A percentile compares a stretch with the other conserved stretches of the same genome.
These are phyloP conservation scores for Agonum fuliginosum DNA, from an alignment of 2,888 invertebrate genomes.

Conservation along the genomic window DNA sequence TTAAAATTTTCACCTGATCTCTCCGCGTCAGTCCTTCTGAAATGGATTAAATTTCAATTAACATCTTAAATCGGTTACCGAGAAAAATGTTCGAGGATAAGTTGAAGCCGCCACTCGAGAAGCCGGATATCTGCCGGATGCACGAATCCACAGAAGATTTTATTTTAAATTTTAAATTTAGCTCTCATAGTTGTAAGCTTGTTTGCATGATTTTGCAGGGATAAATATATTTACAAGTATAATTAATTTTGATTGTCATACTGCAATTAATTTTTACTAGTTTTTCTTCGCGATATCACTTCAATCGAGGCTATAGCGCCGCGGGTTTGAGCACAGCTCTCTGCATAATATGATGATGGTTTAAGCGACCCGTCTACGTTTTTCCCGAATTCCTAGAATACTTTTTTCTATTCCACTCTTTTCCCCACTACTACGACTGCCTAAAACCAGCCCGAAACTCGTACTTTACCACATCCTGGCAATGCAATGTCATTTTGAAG, in stretches of 20 bases:
- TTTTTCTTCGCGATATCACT: no score
- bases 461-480: no score
- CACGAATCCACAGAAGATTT: neutral
- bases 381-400: no score
- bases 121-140: neutral
- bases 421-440: no score
- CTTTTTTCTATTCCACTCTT: no score
- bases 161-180: neutral
- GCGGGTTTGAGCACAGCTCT: no score
- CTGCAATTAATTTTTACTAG: no score
- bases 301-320: no score
- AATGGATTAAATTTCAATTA: slow-evolving; percentile 44
- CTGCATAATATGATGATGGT: no score
- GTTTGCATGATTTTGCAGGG: slow-evolving; percentile 6
- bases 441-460: no score
- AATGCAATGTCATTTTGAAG: no score
- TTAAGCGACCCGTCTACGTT: no score
- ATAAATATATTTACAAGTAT: slow-evolving; percentile 12
- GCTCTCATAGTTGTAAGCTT: neutral
- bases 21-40: slow-evolving; percentile 19
- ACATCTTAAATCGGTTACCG: slow-evolving; percentile 37
- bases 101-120: slow-evolving; percentile 5
- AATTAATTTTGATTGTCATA: slow-evolving; percentile 4
- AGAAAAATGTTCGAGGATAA: slow-evolving; percentile 29
- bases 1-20: slow-evolving; percentile 42